Percentiles rank a stretch among this genome's conserved stretches.
Conservation (phyloP, 2,113 vertebrate species). For the Erythrocebus patas region DNA sequence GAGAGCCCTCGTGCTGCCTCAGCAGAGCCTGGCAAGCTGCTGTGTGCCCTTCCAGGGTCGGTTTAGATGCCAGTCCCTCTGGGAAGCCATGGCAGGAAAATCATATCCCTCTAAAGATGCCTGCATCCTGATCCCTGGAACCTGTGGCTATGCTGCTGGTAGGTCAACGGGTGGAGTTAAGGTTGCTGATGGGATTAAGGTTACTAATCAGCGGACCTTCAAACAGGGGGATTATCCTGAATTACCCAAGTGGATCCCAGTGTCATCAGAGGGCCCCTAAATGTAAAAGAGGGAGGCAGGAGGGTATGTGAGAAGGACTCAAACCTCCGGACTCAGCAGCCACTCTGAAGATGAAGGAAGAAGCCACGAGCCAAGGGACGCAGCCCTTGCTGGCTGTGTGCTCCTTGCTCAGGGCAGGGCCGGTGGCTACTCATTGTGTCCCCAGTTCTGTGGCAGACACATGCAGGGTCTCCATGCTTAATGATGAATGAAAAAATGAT, state of each 20-base stretch:
- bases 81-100: rapidly evolving
- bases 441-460: background rate
- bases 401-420: background rate
- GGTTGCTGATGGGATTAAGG: background rate
- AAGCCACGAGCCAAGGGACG: rapidly evolving
- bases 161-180: too few relatives aligned
- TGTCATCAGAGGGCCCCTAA: too few relatives aligned
- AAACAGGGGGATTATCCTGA: background rate
- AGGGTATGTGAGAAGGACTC: background rate
- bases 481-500: rapidly evolving
- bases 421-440: rapidly evolving
- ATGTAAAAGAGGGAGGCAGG: rapidly evolving
- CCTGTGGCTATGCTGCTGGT: rapidly evolving
- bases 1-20: rapidly evolving
- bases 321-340: rapidly evolving
- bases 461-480: rapidly evolving
- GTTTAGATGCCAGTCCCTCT: background rate
- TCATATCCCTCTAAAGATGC: background rate
- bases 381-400: background rate
- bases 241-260: background rate
- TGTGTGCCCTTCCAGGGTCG: too few relatives aligned
- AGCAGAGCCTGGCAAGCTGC: rapidly evolving
- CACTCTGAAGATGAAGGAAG: background rate
- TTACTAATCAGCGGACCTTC: background rate
- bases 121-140: rapidly evolving